phyloP scores from a whole-genome alignment of 2,797 vertebrate genomes.

The Halcyon leucocephala region DNA sequence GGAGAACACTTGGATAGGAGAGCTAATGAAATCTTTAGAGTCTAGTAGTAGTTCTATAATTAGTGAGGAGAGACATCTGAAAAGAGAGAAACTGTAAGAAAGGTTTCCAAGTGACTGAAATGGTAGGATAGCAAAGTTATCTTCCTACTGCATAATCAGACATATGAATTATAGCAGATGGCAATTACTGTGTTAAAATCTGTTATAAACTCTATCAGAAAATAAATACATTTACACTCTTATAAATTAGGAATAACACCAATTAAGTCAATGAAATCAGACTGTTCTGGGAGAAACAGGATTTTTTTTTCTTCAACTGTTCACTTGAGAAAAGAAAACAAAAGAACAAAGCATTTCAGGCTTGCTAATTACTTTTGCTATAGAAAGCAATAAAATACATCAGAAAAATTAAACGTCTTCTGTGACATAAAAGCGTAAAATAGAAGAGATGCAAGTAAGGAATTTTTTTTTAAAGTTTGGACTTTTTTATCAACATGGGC shows the following conservation, averaged over 20 bases:
- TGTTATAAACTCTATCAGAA: neutral
- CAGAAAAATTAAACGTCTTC: neutral
- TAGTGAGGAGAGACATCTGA: neutral
- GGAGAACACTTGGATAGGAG: neutral
- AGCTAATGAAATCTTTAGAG: neutral
- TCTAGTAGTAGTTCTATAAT: neutral
- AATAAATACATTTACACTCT: neutral
- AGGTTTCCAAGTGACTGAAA: neutral
- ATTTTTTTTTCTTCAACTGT: neutral
- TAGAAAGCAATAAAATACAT: neutral
- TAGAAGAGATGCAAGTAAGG: neutral
- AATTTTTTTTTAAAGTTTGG: neutral
- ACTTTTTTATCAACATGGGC: neutral
- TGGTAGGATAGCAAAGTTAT: neutral
- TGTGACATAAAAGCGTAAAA: neutral
- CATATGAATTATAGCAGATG: neutral
- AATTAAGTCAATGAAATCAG: conserved; percentile 20
- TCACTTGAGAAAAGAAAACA: neutral
- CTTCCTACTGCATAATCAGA: neutral
- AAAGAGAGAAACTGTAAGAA: neutral
- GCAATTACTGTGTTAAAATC: neutral
- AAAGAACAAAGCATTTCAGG: neutral
- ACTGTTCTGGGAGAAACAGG: neutral
- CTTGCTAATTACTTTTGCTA: neutral
- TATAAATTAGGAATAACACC: neutral